A percentile compares a stretch with the other conserved stretches of the same genome.
These are phyloP conservation scores for Enteromius paludinosus DNA, from an alignment of 2,797 vertebrate genomes.

Conservation along the genomic window DNA sequence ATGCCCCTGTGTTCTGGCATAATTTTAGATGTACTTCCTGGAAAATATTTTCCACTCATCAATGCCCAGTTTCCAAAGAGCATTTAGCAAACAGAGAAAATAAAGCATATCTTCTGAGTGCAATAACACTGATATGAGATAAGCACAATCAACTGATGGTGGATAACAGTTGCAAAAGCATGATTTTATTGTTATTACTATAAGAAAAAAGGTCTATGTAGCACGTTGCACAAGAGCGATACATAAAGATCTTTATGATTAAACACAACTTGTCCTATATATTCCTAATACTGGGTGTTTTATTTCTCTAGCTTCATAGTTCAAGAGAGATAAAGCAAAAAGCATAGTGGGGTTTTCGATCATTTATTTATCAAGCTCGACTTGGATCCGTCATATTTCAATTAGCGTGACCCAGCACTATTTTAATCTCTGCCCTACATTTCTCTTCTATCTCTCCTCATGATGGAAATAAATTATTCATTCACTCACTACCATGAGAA, in stretches of 20 bases:
- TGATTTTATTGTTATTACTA: constrained; percentile 7
- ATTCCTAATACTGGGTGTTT: neutral
- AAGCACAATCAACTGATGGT: neutral
- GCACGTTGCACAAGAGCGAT: neutral
- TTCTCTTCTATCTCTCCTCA: constrained; percentile 31
- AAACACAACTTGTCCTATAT: neutral
- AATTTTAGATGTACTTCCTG: constrained; percentile 4
- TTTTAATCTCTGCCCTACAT: constrained; percentile 42
- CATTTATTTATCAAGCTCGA: constrained; percentile 24
- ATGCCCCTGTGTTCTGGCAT: constrained; percentile 4
- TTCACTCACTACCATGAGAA: constrained; percentile 17
- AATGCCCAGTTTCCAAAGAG: constrained; percentile 8
- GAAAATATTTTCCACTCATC: neutral
- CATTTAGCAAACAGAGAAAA: constrained; percentile 28
- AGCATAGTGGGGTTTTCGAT: constrained; percentile 10
- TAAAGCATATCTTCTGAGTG: constrained; percentile 34
- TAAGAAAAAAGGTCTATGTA: neutral
- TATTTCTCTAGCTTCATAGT: constrained; percentile 21
- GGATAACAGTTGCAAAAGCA: neutral
- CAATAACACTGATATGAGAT: constrained; percentile 33
- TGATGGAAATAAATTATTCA: constrained; percentile 27
- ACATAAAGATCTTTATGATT: neutral
- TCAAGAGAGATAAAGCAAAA: neutral
- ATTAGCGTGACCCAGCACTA: constrained; percentile 13
- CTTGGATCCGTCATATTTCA: constrained; percentile 24